A percentile compares a stretch with the other conserved stretches of the same genome.
phyloP scores from a whole-genome alignment of 1,140 invertebrate genomes.

The Cecropterus lyciades region DNA sequence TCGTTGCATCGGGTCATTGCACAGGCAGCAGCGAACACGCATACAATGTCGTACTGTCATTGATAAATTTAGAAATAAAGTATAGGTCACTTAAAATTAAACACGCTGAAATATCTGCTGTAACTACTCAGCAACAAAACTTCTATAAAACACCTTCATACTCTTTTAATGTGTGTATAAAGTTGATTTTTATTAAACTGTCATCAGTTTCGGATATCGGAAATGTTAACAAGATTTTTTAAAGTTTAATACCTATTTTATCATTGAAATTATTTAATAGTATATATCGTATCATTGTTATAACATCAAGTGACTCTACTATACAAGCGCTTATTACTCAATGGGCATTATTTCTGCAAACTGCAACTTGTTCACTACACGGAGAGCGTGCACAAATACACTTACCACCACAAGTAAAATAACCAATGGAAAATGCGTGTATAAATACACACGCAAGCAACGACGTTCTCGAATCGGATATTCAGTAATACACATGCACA shows the following conservation, averaged over 20 bases:
- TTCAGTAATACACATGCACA: constrained; percentile 49
- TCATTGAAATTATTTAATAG: neutral
- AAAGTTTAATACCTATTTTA: no score
- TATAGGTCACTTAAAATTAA: constrained; percentile 18
- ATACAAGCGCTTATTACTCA: constrained; percentile 21
- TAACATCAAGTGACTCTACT: neutral
- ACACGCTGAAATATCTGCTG: neutral
- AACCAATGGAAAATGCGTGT: constrained; percentile 52
- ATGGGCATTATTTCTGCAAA: constrained; percentile 28
- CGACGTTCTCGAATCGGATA: constrained; percentile 42
- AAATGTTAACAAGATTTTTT: no score
- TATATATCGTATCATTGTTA: neutral
- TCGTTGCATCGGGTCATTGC: constrained; percentile 47
- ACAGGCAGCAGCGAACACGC: constrained; percentile 36
- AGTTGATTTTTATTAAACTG: no score
- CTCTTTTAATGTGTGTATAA: no score
- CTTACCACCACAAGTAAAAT: constrained; percentile 28
- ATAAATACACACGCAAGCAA: constrained; percentile 52
- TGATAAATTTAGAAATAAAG: constrained; percentile 28
- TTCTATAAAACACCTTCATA: neutral
- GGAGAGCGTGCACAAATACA: constrained; percentile 2
- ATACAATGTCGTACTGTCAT: constrained; percentile 25
- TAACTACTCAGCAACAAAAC: neutral
- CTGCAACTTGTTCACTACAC: constrained; percentile 24
- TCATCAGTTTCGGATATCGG: no score